Evolutionary conservation across 2,888 invertebrate genomes (phyloP), one percentile per base, ranked within the genome.

Genomic region (Caenorhabditis doughertyi): DNA sequence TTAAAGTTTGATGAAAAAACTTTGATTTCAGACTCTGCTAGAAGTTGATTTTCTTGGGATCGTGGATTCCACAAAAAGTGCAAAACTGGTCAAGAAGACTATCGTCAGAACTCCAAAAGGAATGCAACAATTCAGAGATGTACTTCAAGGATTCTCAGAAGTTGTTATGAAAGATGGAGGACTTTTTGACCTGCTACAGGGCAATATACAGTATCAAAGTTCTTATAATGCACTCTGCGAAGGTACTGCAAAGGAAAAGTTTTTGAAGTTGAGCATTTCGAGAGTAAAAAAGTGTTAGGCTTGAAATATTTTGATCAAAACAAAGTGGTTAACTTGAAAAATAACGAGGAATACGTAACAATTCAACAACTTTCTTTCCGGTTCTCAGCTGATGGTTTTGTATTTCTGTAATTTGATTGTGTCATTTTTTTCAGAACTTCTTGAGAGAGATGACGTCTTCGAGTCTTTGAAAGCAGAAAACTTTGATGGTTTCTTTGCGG

Each of bases 401-500:
- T n/a, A n/a, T n/a, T n/a, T n/a, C n/a, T n/a, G n/a, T n/a, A n/a
- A n/a, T n/a, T n/a, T n/a, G n/a, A n/a, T n/a, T n/a, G n/a, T n/a
- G n/a, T n/a, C n/a, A 11, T 42, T 18, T 65, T 49, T 67, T 67
- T 23, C 56, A 83, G 86, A 85, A 35, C 64, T 87, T 8, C 71
- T 83, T 5, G 49, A 83, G 13, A 42, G 53, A 11, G 80, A 81
- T n/a, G 72, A 81, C 18, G 8, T 83, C 0, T 80, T 88, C 53
- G 27, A 80, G 0, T 42, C 84, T 23, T 60, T 88, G 16, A 72
- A 82, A 25, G 56, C 35, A 0, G 80, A 84, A 64, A 83, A 88
- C 2, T 89, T 88, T 44, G 89, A 89, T 29, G 89, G 81, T 25
- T 81, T 79, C 56, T 84, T 89, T 25, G 77, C 79, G 8, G 89